phyloP scores from a whole-genome alignment of 2,113 vertebrate genomes.

The Cynocephalus volans region DNA sequence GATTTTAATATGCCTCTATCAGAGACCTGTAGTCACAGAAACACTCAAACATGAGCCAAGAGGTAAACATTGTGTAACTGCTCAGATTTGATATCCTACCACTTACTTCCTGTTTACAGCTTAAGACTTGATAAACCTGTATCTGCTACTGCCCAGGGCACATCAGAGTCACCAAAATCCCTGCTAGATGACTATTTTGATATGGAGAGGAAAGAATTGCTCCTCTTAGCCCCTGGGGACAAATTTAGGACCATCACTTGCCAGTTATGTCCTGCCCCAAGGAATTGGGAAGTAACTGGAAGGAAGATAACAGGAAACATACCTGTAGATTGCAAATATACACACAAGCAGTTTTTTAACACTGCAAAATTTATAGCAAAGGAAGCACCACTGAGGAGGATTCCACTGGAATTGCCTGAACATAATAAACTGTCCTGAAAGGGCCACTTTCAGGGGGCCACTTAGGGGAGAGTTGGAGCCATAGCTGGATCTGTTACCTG shows the following conservation, averaged over 20 bases:
- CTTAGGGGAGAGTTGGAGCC: background rate
- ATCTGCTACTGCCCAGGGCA: background rate
- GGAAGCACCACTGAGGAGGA: background rate
- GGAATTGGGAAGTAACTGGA: background rate
- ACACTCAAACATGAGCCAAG: slow-evolving; percentile 40
- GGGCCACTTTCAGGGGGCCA: background rate
- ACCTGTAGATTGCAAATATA: background rate
- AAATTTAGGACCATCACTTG: background rate
- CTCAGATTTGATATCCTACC: background rate
- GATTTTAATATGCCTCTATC: slow-evolving; percentile 44
- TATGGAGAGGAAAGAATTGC: background rate
- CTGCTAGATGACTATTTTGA: background rate
- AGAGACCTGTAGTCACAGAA: slow-evolving; percentile 32
- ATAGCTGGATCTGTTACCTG: background rate
- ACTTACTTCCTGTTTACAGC: slow-evolving; percentile 63
- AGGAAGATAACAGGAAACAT: background rate
- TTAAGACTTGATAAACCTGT: slow-evolving; percentile 58
- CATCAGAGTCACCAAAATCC: background rate
- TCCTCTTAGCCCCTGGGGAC: background rate
- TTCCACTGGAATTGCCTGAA: background rate
- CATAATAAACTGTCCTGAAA: background rate
- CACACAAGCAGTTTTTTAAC: background rate
- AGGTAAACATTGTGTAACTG: background rate
- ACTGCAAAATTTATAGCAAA: background rate
- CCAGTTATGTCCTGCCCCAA: background rate